Conservation (phyloP, 2,888 invertebrate genomes). For the Globia sparganii region DNA sequence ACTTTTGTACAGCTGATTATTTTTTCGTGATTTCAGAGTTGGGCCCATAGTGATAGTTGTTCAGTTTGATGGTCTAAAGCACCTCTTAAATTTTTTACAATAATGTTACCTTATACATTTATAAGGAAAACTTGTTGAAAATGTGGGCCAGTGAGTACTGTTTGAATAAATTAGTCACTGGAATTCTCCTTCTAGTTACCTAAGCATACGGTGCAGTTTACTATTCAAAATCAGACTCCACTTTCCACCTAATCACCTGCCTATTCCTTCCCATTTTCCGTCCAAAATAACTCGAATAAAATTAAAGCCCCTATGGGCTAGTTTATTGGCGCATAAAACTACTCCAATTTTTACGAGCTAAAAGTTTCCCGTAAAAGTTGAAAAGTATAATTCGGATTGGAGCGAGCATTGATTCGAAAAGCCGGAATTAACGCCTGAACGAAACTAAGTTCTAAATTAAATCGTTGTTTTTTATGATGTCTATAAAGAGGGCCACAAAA, state of each 20-base stretch:
- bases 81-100: too few species aligned
- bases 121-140: background rate
- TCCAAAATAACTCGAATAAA: conserved; percentile 45
- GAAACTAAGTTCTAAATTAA: conserved; percentile 52
- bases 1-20: too few species aligned
- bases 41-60: too few species aligned
- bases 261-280: conserved; percentile 31
- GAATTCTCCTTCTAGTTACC: background rate
- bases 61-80: too few species aligned
- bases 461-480: conserved; percentile 47
- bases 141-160: background rate
- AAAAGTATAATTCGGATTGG: conserved; percentile 49
- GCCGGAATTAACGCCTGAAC: conserved; percentile 50
- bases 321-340: conserved; percentile 58
- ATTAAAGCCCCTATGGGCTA: conserved; percentile 38
- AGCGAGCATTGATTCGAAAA: conserved; percentile 55
- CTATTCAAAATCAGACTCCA: conserved; percentile 11
- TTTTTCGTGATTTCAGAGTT: too few species aligned
- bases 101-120: too few species aligned
- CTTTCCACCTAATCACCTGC: conserved; percentile 38
- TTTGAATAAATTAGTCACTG: background rate
- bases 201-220: background rate
- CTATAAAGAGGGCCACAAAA: conserved; percentile 45
- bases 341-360: conserved; percentile 57
- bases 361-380: conserved; percentile 51